Percentiles rank a stretch among this genome's conserved stretches.
These are phyloP conservation scores for Metalampra italica DNA, from an alignment of 2,888 invertebrate genomes.

Conservation along the genomic window DNA sequence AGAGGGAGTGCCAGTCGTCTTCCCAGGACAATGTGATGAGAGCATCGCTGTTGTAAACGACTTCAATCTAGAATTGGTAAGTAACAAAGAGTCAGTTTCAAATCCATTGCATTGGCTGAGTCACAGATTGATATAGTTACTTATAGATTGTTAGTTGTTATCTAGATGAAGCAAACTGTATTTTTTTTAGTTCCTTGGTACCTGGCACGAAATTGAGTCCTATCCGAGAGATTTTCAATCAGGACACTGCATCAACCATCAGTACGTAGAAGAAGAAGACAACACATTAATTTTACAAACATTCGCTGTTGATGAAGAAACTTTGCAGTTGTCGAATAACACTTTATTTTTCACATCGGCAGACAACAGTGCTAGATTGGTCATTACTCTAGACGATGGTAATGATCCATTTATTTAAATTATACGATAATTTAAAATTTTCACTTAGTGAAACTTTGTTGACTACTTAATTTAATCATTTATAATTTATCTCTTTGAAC, in stretches of 20 bases:
- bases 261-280: slow-evolving; percentile 24
- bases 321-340: slow-evolving; percentile 23
- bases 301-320: slow-evolving; percentile 35
- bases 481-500: not conserved
- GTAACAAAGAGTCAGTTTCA: not conserved
- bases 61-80: slow-evolving; percentile 27
- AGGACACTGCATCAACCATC: slow-evolving; percentile 49
- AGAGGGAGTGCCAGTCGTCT: slow-evolving; percentile 56
- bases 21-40: slow-evolving; percentile 45
- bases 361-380: slow-evolving; percentile 40
- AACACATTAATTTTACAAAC: slow-evolving; percentile 34
- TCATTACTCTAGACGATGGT: slow-evolving; percentile 17
- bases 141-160: no score
- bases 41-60: slow-evolving; percentile 31
- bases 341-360: slow-evolving; percentile 26
- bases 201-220: slow-evolving; percentile 50
- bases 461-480: not conserved
- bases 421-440: not conserved
- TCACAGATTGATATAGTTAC: no score
- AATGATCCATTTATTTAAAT: no score
- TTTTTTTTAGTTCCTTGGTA: slow-evolving; percentile 43
- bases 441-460: not conserved
- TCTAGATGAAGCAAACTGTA: no score
- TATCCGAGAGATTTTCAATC: slow-evolving; percentile 44
- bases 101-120: not conserved